Conservation (phyloP, 2,113 vertebrate genomes). For the Mola mola region DNA sequence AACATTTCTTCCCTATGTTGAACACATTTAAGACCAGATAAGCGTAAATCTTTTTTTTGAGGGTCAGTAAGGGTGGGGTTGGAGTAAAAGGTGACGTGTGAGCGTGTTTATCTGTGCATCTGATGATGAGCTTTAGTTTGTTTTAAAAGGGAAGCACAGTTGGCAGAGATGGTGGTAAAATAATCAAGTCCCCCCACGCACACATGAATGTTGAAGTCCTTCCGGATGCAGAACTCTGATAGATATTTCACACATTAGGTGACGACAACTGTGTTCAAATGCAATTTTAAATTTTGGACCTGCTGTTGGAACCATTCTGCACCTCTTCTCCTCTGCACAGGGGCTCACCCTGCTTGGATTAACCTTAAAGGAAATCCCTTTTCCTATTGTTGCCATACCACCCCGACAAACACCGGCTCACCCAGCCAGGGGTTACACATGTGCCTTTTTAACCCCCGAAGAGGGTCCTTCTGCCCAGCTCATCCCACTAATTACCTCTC, state of each 20-base stretch:
- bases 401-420: conserved; percentile 39
- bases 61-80: too few relatives aligned
- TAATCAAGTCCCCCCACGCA: background rate
- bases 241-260: background rate
- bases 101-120: too few relatives aligned
- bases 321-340: conserved; percentile 7
- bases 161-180: conserved; percentile 2
- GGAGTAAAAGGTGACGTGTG: too few relatives aligned
- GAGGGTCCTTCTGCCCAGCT: conserved; percentile 63
- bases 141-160: conserved; percentile 40
- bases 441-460: conserved; percentile 61
- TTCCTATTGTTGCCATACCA: conserved; percentile 37
- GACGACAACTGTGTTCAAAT: background rate
- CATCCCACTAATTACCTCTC: conserved; percentile 76
- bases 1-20: too few relatives aligned
- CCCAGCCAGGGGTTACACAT: conserved; percentile 40
- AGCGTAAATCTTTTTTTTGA: too few relatives aligned
- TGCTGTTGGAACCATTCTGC: background rate
- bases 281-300: background rate
- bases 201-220: too few relatives aligned
- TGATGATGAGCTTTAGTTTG: too few relatives aligned
- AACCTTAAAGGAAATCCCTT: conserved; percentile 45
- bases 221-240: too few relatives aligned
- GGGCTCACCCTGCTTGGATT: conserved; percentile 1
- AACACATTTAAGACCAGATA: too few relatives aligned